A percentile compares a stretch with the other conserved stretches of the same genome.
Evolutionary conservation across 2,888 invertebrate species (phyloP).

Genomic region (Heliconius ismenius): DNA sequence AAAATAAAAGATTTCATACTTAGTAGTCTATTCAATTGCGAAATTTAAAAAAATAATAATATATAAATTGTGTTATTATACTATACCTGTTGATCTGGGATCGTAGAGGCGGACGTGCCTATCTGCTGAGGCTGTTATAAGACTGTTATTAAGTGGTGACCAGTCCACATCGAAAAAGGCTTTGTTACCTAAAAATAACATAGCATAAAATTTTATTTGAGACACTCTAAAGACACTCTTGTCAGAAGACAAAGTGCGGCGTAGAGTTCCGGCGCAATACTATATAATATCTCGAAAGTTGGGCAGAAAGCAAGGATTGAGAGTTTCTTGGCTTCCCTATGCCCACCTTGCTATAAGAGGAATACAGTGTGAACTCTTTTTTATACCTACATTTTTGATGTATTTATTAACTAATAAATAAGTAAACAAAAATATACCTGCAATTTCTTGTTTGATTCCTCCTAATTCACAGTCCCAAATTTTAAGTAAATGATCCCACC

Average conservation of each 20-base stretch:
- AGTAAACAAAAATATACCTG: slow-evolving; percentile 58
- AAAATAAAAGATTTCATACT: no score
- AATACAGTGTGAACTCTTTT: no score
- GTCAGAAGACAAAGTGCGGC: no score
- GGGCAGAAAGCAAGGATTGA: no score
- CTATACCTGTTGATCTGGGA: slow-evolving; percentile 89
- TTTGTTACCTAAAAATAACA: slow-evolving; percentile 86
- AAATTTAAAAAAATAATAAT: neutral
- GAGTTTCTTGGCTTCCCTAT: no score
- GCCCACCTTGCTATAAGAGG: no score
- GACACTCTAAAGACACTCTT: neutral
- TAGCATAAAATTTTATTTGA: neutral
- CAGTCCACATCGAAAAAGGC: slow-evolving; percentile 93
- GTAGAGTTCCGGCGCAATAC: no score
- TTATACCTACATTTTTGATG: no score
- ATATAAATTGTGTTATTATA: slow-evolving; percentile 32
- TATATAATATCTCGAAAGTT: no score
- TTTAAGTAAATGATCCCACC: slow-evolving; percentile 97
- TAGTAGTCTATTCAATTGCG: no score
- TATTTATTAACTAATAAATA: neutral
- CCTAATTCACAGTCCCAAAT: slow-evolving; percentile 96
- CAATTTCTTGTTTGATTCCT: slow-evolving; percentile 90
- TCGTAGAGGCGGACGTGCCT: slow-evolving; percentile 95
- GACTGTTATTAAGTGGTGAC: slow-evolving; percentile 87
- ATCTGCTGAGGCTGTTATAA: slow-evolving; percentile 95